Percentiles rank a stretch among this genome's conserved stretches.
Evolutionary conservation across 2,888 invertebrate genomes (phyloP).

Genomic region (Lithophane semibrunnea): DNA sequence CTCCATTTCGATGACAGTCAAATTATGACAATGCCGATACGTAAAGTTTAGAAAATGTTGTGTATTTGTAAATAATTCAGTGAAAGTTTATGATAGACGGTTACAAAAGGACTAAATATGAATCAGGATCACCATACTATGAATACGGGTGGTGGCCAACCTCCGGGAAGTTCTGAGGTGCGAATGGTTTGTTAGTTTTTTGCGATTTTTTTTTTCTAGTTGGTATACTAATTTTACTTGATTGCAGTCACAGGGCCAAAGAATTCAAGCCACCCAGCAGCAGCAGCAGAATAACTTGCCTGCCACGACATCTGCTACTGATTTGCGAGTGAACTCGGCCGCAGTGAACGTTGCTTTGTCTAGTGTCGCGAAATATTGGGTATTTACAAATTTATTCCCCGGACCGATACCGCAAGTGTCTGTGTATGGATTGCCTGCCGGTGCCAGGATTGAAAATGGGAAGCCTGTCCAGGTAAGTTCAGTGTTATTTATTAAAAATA

Average conservation of each 20-base stretch:
- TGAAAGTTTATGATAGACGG: slow-evolving; percentile 72
- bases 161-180: slow-evolving; percentile 90
- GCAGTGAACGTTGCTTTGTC: slow-evolving; percentile 93
- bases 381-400: slow-evolving; percentile 95
- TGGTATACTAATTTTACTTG: slow-evolving; percentile 72
- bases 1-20: slow-evolving; percentile 92
- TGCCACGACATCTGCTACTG: slow-evolving; percentile 91
- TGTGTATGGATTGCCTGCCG: slow-evolving; percentile 92
- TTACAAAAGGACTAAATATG: slow-evolving; percentile 83
- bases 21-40: slow-evolving; percentile 90
- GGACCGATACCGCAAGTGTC: slow-evolving; percentile 94
- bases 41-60: slow-evolving; percentile 86
- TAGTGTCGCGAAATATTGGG: slow-evolving; percentile 95
- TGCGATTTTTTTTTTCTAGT: slow-evolving; percentile 68
- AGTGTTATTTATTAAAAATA: slow-evolving; percentile 12
- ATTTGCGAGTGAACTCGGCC: slow-evolving; percentile 91
- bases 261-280: slow-evolving; percentile 84
- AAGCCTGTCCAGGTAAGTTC: slow-evolving; percentile 91
- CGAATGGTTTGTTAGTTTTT: slow-evolving; percentile 73
- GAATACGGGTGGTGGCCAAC: slow-evolving; percentile 91
- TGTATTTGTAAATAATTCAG: slow-evolving; percentile 83
- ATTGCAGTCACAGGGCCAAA: slow-evolving; percentile 85
- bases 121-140: slow-evolving; percentile 89
- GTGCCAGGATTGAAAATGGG: slow-evolving; percentile 91
- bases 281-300: slow-evolving; percentile 84